phyloP scores from a whole-genome alignment of 2,888 invertebrate species.

The Smittia sp. region DNA sequence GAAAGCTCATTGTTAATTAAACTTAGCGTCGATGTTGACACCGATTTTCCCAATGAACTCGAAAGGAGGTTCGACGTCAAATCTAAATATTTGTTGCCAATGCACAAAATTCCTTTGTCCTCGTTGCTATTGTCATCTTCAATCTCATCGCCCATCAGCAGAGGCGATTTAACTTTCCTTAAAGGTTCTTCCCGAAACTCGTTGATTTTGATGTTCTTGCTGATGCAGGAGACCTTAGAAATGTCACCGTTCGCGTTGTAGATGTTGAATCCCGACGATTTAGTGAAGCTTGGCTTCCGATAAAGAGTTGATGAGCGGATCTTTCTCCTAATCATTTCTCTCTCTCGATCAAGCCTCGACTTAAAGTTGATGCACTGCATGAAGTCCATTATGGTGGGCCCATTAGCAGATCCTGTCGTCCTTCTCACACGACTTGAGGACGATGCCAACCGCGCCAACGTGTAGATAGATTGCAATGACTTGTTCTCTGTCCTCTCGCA shows the following conservation, averaged over 20 bases:
- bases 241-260: slow-evolving; percentile 22
- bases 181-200: slow-evolving; percentile 14
- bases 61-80: slow-evolving; percentile 19
- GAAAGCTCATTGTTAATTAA: slow-evolving; percentile 8
- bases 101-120: slow-evolving; percentile 36
- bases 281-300: slow-evolving; percentile 33
- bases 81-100: slow-evolving; percentile 36
- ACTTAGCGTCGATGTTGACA: slow-evolving; percentile 12
- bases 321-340: slow-evolving; percentile 37
- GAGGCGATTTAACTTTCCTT: slow-evolving; percentile 27
- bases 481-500: slow-evolving; percentile 29
- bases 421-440: slow-evolving; percentile 34
- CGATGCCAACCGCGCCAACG: slow-evolving; percentile 31
- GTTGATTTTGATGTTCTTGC: slow-evolving; percentile 33
- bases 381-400: slow-evolving; percentile 39
- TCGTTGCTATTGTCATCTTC: slow-evolving; percentile 18
- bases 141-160: neutral
- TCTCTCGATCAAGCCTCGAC: slow-evolving; percentile 35
- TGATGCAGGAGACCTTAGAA: slow-evolving; percentile 14
- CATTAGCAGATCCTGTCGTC: neutral
- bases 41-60: slow-evolving; percentile 2
- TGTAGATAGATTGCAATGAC: slow-evolving; percentile 36
- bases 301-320: slow-evolving; percentile 38
- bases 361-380: slow-evolving; percentile 41
- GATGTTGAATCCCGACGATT: slow-evolving; percentile 30